Evolutionary conservation across 2,113 vertebrate species (phyloP), one percentile per base, ranked within the genome.

Genomic region (Leptosomus discolor): DNA sequence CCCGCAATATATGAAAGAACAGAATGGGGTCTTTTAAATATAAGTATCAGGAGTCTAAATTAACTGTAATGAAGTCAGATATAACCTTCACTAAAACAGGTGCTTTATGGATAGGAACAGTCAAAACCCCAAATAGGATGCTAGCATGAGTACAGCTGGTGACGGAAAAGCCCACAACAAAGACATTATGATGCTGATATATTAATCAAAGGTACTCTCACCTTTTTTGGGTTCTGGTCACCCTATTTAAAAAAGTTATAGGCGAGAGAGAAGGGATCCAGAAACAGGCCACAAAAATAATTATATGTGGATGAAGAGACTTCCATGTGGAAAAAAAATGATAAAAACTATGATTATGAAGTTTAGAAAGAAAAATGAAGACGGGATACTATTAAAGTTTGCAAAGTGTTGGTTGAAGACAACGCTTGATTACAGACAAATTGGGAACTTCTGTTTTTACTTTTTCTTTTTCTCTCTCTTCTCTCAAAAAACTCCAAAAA

Each of bases 201-300:
- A 92, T 79, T 85, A 93, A 82, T 13, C 58, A 83, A 79, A 88
- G 48, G 41, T 76, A n/a, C 57, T 82, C 48, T 89, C 93, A 76
- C 27, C 84, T 90, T 43, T 23, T 90, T 50, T 45, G 41, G 58
- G 58, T 80, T 80, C 87, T 89, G 43, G 56, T 8, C 80, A 89
- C 53, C 48, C 67, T 93, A 76, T 69, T 93, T 88, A 73, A 92
- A 95, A n/a, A 95, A 93, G 77, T n/a, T 90, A 95, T 6, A 94
- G 61, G 89, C 82, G 80, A 93, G 79, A 79, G 41, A 88, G n/a
- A 94, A 96, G n/a, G 14, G 46, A 76, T 83, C 27, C 82, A 93
- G 32, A 94, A 93, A 94, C 11, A 73, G 61, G 67, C 46, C 70
- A 92, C 70, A 90, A 67, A 94, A 80, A 83, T 22, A 63, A 94